Percentiles rank a stretch among this genome's conserved stretches.
phyloP scores from a whole-genome alignment of 2,113 vertebrate genomes.

The Channa argus region DNA sequence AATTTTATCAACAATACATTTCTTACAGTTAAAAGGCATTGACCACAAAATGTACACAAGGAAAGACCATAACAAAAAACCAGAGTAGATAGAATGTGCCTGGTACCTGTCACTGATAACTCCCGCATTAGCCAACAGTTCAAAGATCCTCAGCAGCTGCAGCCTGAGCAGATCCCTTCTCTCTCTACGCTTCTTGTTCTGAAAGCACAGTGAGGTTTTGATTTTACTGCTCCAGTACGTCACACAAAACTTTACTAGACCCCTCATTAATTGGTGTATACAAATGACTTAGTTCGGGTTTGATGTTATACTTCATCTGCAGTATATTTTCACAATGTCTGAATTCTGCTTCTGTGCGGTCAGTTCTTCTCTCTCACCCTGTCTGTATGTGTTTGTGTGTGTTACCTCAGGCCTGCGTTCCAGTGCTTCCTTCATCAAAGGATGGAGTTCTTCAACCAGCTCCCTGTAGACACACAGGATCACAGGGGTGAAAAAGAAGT shows the following conservation, averaged over 20 bases:
- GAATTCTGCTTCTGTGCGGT: background rate
- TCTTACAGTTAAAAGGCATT: too few species aligned
- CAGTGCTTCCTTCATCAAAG: constrained; percentile 98
- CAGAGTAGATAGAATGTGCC: background rate
- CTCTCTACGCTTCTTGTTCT: constrained; percentile 98
- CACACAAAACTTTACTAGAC: too few species aligned
- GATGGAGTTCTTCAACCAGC: constrained; percentile 98
- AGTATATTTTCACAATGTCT: background rate
- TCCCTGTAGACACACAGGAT: constrained; percentile 84
- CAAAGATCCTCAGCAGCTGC: constrained; percentile 95
- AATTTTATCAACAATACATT: background rate
- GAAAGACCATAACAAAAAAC: background rate
- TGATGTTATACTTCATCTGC: background rate
- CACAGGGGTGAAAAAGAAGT: background rate
- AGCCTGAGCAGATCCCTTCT: constrained; percentile 93
- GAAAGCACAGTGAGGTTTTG: constrained; percentile 28
- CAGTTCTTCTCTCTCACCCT: background rate
- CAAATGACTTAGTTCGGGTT: background rate
- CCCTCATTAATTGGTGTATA: background rate
- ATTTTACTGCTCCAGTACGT: background rate
- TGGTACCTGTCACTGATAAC: constrained; percentile 98
- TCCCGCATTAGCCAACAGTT: constrained; percentile 94
- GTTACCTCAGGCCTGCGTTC: constrained; percentile 96
- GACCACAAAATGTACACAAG: background rate
- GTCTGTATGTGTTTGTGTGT: constrained; percentile 3